A percentile compares a stretch with the other conserved stretches of the same genome.
Conservation (phyloP, 1,140 invertebrate genomes). For the Drosophila grimshawi region DNA sequence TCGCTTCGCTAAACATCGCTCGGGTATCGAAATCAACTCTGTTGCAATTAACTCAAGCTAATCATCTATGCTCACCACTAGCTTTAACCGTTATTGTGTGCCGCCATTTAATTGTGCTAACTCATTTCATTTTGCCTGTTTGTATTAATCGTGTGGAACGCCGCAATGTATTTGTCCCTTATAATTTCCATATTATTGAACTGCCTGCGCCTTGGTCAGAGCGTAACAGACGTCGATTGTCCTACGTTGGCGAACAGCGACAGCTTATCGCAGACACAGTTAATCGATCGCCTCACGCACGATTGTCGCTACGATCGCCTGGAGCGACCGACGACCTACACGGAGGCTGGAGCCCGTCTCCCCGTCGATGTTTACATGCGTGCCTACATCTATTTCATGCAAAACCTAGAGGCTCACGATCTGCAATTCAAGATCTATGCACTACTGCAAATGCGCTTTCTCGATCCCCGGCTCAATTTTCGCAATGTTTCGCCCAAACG, state of each 20-base stretch:
- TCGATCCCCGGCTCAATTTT: conserved; percentile 89
- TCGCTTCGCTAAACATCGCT: background rate
- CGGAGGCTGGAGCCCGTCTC: conserved; percentile 66
- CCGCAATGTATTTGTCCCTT: conserved; percentile 47
- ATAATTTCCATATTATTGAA: conserved; percentile 56
- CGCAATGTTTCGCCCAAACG: conserved; percentile 88
- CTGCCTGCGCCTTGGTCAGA: conserved; percentile 13
- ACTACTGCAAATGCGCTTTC: conserved; percentile 90
- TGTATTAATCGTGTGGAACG: background rate
- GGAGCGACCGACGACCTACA: conserved; percentile 86
- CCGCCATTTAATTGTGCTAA: background rate
- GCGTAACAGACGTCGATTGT: conserved; percentile 83
- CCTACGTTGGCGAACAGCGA: conserved; percentile 86
- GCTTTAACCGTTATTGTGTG: conserved; percentile 10
- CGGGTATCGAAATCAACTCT: conserved; percentile 6
- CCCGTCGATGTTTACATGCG: conserved; percentile 88
- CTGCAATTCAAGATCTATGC: conserved; percentile 93
- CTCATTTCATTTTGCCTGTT: background rate
- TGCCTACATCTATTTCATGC: conserved; percentile 91
- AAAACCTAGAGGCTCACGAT: conserved; percentile 91
- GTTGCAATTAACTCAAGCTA: background rate
- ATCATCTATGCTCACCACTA: conserved; percentile 1
- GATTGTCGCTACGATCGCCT: conserved; percentile 91
- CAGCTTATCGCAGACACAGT: conserved; percentile 89
- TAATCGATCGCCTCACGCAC: conserved; percentile 88